Evolutionary conservation across 2,113 vertebrate genomes (phyloP).

Genomic region (Dicrurus megarhynchus): DNA sequence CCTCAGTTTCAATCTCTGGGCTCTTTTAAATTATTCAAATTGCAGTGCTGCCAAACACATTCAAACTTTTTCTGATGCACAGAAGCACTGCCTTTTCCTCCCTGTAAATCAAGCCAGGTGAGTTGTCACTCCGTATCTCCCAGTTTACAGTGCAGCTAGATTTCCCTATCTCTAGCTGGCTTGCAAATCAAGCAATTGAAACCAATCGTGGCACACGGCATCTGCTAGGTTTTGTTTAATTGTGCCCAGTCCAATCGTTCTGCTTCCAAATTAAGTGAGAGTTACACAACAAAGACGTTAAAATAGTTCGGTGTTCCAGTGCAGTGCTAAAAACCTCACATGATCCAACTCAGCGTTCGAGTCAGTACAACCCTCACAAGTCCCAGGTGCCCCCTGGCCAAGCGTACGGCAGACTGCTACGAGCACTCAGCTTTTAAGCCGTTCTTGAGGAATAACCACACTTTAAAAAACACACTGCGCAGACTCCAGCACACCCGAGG

Average conservation of each 20-base stretch:
- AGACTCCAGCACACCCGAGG: background rate
- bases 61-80: background rate
- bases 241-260: background rate
- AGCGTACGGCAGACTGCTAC: rapidly evolving
- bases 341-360: background rate
- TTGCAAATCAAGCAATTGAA: background rate
- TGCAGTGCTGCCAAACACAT: background rate
- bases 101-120: background rate
- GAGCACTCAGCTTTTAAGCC: background rate
- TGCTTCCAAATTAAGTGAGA: background rate
- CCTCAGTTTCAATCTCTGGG: background rate
- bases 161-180: background rate
- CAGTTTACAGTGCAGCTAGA: rapidly evolving
- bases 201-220: background rate
- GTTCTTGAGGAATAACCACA: background rate
- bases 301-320: background rate
- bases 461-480: background rate
- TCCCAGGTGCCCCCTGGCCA: rapidly evolving
- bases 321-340: background rate
- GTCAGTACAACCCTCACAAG: rapidly evolving
- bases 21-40: background rate
- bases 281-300: background rate
- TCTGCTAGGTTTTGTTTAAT: background rate
- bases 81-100: background rate
- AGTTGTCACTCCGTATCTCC: background rate